Conservation (phyloP, 2,797 vertebrate species). For the Sarcophilus harrisii region DNA sequence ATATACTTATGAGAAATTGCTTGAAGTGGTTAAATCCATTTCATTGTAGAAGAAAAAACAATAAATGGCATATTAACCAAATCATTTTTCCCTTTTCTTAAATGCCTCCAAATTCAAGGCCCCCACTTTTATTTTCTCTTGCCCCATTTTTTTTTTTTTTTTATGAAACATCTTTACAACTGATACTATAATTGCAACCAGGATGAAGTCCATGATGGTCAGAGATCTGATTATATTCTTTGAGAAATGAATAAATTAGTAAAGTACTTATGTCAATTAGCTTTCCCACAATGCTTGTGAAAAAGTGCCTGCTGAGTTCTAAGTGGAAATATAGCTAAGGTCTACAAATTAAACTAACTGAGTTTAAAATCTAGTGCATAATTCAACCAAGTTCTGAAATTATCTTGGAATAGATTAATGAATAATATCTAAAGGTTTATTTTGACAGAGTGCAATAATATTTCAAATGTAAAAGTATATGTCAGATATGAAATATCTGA, state of each 20-base stretch:
- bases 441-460: not conserved
- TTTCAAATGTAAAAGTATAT: not conserved
- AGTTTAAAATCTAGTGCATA: not conserved
- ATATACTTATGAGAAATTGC: not conserved
- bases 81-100: not conserved
- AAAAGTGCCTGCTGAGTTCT: conserved; percentile 48
- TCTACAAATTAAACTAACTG: not conserved
- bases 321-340: conserved; percentile 17
- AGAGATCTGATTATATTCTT: not conserved
- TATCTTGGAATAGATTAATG: not conserved
- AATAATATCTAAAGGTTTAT: not conserved
- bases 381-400: not conserved
- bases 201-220: not conserved
- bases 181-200: not conserved
- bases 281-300: conserved; percentile 29
- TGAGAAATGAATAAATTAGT: not conserved
- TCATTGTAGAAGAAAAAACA: not conserved
- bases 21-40: not conserved
- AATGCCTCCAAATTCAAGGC: not conserved
- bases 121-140: not conserved
- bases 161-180: not conserved
- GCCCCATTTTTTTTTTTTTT: not conserved
- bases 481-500: not conserved
- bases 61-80: not conserved
- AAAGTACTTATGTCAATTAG: conserved; percentile 58